Evolutionary conservation across 92 coral and sea anemone genomes (phyloP), one percentile per base, ranked within the genome.

Genomic region (Zoanthus sociatus): DNA sequence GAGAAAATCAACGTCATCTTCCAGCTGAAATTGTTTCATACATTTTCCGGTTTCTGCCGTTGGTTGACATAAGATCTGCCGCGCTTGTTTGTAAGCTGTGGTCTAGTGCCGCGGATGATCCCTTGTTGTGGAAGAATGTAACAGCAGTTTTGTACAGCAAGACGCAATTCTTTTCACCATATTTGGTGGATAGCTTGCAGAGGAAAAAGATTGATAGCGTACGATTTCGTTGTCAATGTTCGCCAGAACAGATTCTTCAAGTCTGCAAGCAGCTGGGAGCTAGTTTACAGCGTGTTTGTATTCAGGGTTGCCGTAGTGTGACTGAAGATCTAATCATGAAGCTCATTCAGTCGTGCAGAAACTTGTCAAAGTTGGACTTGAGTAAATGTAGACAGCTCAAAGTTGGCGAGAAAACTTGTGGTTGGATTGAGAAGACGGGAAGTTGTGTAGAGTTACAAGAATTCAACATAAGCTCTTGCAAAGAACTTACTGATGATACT

Each of bases 41-140:
- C 66, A 89, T 95, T 44, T 93, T 95, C 91, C 84, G 98, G 54
- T 95, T 95, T 78, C 94, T 95, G 0, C 91, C 94, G 12, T 66
- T 86, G 32, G 79, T 89, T 12, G 94, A 93, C 58, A 69, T 95
- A 53, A 87, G 91, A 72, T 84, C 92, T 46, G 90, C 93, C 50
- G 90, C 98, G 6, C 84, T 89, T 7, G 98, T 91, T 4, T 95
- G 98, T 17, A 89, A 77, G 70, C 50, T 86, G 44, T 95, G 98
- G 98, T 88, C 96, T 8, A 90, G 89, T 32, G 98, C 98, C 7
- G 87, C 93, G 9, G 94, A 95, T 11, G 98, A 95, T 83, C 98
- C 98, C 11, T 53, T 95, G 64, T 87, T 95, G 63, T 95, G 98
- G 98, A 93, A 87, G 86, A 77, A 89, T 54, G 86, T 72, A 11